Percentiles rank a stretch among this genome's conserved stretches.
phyloP scores from a whole-genome alignment of 1,140 invertebrate species.

The Doryteuthis pealeii region DNA sequence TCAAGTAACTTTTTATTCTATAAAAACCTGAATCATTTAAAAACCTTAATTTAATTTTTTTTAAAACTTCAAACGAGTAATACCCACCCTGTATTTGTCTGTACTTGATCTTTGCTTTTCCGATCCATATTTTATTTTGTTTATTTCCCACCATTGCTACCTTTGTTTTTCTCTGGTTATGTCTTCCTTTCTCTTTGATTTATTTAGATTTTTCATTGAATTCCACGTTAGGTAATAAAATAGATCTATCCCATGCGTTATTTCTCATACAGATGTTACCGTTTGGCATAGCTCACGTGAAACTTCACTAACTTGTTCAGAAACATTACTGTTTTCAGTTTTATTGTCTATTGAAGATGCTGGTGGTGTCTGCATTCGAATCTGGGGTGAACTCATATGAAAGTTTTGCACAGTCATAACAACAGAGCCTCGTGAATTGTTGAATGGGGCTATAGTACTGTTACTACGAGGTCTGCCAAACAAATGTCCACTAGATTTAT shows the following conservation, averaged over 20 bases:
- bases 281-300: slow-evolving; percentile 9
- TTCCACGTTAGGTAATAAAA: background rate
- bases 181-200: no score
- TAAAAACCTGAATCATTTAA: no score
- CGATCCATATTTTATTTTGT: no score
- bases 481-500: background rate
- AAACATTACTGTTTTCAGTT: background rate
- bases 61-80: no score
- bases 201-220: no score
- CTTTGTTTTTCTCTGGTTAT: no score
- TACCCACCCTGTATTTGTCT: no score
- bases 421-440: background rate
- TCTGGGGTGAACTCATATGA: slow-evolving; percentile 7
- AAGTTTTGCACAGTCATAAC: slow-evolving; percentile 13
- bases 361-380: background rate
- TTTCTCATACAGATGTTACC: slow-evolving; percentile 10
- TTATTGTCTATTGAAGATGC: background rate
- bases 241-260: background rate
- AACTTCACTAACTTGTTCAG: slow-evolving; percentile 7
- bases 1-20: no score
- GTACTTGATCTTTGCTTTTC: no score
- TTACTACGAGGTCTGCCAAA: slow-evolving; percentile 9
- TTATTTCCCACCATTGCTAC: no score
- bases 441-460: slow-evolving; percentile 3
- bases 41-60: no score